Evolutionary conservation across 2,113 vertebrate species (phyloP).

Genomic region (Halcyon malimbica): DNA sequence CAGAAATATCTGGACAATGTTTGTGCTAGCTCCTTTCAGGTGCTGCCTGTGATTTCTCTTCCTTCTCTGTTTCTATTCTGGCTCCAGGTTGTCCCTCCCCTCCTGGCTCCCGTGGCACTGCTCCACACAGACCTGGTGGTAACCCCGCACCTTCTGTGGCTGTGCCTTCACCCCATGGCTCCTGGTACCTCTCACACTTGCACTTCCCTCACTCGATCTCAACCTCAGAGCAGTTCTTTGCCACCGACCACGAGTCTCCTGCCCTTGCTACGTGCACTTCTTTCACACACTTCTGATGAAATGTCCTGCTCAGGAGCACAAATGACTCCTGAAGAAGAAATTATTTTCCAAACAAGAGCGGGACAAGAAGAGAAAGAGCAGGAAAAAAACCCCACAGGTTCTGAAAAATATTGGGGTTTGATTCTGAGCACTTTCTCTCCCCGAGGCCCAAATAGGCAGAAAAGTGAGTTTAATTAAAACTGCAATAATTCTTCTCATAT

Average conservation of each 20-base stretch:
- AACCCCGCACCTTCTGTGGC: background rate
- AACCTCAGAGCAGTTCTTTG: background rate
- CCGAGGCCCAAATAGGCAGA: background rate
- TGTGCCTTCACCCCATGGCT: background rate
- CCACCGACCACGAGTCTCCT: accelerated
- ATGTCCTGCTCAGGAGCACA: background rate
- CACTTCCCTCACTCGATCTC: background rate
- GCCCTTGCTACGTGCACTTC: background rate
- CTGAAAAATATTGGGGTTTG: background rate
- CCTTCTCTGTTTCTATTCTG: background rate
- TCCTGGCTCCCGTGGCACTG: background rate
- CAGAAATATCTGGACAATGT: background rate
- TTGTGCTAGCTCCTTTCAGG: background rate
- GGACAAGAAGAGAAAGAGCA: background rate
- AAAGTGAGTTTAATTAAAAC: conserved; percentile 52
- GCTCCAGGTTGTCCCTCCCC: background rate
- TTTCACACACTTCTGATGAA: background rate
- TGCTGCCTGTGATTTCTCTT: background rate
- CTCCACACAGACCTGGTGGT: background rate
- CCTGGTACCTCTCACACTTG: background rate
- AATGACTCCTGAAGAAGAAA: background rate
- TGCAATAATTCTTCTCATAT: background rate
- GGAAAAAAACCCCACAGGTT: background rate
- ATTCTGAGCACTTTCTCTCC: background rate
- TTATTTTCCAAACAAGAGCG: background rate